Evolutionary conservation across 2,888 invertebrate genomes (phyloP).

Genomic region (Pyrocoelia pectoralis): DNA sequence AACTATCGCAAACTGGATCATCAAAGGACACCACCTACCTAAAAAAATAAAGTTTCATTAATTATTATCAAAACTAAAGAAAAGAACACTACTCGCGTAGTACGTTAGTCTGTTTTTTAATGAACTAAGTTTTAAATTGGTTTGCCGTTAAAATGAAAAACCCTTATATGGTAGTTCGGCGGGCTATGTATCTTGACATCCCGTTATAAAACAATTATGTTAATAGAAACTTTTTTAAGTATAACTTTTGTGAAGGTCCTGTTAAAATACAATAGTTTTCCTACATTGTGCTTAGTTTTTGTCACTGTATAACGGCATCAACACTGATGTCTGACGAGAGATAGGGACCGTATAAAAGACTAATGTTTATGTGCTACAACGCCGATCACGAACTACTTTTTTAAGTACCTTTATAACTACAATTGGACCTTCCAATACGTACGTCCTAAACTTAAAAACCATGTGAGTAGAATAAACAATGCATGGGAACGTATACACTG

Average conservation of each 20-base stretch:
- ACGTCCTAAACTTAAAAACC: slow-evolving; percentile 41
- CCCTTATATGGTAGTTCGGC: neutral
- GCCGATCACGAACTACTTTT: slow-evolving; percentile 41
- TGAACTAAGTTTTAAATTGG: neutral
- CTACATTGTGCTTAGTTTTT: slow-evolving; percentile 20
- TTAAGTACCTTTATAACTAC: slow-evolving; percentile 44
- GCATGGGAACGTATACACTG: slow-evolving; percentile 56
- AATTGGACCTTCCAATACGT: slow-evolving; percentile 46
- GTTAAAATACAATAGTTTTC: slow-evolving; percentile 18
- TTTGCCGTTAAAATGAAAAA: neutral
- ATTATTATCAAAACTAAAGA: no score
- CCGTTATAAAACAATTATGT: slow-evolving; percentile 13
- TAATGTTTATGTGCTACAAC: slow-evolving; percentile 35
- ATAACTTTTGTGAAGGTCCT: neutral
- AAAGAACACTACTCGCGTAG: no score
- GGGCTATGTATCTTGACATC: neutral
- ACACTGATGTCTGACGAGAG: slow-evolving; percentile 37
- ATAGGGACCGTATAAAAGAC: slow-evolving; percentile 34
- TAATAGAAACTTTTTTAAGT: neutral
- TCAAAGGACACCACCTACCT: no score
- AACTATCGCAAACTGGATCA: no score
- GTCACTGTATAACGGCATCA: slow-evolving; percentile 24
- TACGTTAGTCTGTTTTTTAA: no score
- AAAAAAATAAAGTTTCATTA: no score
- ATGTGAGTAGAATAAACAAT: slow-evolving; percentile 57